These are phyloP conservation scores for Mirounga angustirostris DNA, from an alignment of 2,113 vertebrate genomes.

Conservation along the genomic window DNA sequence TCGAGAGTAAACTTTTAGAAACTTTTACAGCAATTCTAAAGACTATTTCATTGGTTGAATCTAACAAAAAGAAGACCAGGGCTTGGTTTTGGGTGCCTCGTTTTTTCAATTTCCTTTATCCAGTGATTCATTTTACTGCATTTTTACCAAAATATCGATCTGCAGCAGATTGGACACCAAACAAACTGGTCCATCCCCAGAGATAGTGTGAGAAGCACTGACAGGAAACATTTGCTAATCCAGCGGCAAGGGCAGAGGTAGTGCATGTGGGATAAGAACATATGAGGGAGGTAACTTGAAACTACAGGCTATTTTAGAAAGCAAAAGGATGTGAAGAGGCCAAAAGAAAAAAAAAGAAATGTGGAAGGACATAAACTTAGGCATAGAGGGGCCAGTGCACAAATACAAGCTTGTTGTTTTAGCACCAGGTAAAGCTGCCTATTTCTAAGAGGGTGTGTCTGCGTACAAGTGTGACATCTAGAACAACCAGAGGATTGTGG, in stretches of 20 bases:
- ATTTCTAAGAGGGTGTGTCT: not conserved
- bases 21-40: not conserved
- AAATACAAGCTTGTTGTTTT: not conserved
- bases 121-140: not conserved
- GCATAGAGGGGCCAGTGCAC: not conserved
- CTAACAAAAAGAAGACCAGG: not conserved
- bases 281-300: not conserved
- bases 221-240: not conserved
- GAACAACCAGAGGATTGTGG: not conserved
- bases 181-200: not conserved
- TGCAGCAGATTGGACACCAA: not conserved
- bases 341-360: not conserved
- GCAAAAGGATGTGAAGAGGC: not conserved
- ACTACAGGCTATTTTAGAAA: not conserved
- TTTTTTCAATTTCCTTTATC: not conserved
- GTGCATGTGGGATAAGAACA: not conserved
- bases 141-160: constrained; percentile 7
- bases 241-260: not conserved
- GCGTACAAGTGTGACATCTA: not conserved
- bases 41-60: not conserved
- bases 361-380: not conserved
- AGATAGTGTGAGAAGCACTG: not conserved
- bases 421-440: not conserved
- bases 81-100: not conserved
- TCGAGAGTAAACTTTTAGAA: not conserved